These are phyloP conservation scores for Xiphydria camelus DNA, from an alignment of 2,888 invertebrate genomes.

Conservation along the genomic window DNA sequence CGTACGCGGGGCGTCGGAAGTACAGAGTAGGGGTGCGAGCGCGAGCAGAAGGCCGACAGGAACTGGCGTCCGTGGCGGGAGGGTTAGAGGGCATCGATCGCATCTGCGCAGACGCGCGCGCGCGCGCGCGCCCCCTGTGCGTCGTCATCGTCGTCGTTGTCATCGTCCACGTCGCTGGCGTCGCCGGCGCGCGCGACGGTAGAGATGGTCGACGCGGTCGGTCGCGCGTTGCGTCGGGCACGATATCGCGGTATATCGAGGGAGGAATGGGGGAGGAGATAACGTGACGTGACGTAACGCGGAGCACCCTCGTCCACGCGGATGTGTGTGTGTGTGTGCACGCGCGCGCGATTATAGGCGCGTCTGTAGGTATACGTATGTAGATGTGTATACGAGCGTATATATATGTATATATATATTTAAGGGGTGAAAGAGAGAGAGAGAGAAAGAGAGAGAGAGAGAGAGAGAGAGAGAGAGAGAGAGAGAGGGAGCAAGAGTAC, in stretches of 20 bases:
- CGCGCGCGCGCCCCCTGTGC: background rate
- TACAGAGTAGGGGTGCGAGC: constrained; percentile 2
- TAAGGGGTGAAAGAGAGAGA: too few species aligned
- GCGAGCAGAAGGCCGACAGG: constrained; percentile 7
- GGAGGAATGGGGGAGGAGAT: constrained; percentile 6
- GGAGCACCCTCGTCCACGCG: background rate
- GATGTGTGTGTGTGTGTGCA: constrained; percentile 1
- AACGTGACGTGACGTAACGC: constrained; percentile 2
- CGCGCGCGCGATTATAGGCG: too few species aligned
- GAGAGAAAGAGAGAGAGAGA: background rate
- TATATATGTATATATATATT: constrained; percentile 4
- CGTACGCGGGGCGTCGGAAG: background rate
- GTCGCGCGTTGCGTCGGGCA: too few species aligned
- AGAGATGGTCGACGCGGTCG: too few species aligned
- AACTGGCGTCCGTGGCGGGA: constrained; percentile 13
- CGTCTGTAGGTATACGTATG: too few species aligned
- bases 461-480: background rate
- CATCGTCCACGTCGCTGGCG: too few species aligned
- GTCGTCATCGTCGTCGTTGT: background rate
- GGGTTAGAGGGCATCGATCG: constrained; percentile 47
- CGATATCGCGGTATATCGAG: constrained; percentile 5
- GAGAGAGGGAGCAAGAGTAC: constrained; percentile 4
- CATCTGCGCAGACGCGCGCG: constrained; percentile 42
- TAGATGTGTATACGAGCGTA: too few species aligned
- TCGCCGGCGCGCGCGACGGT: too few species aligned